Base-by-base conservation (phyloP, 2,113 vertebrate species). In the Gallinago undulata region DNA sequence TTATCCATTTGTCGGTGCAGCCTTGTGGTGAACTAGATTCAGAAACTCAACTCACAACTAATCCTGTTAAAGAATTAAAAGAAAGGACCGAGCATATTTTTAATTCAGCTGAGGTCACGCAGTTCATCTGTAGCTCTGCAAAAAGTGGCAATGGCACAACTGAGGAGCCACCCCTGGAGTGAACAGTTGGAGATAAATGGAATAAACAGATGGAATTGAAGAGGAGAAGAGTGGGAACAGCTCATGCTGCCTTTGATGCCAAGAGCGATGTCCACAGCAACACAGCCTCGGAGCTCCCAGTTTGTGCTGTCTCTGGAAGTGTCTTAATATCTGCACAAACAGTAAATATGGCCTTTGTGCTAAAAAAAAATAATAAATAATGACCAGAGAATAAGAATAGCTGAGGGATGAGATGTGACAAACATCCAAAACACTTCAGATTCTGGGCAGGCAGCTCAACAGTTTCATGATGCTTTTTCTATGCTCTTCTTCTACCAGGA, bases 131-230 rank as follows among this genome's bases (percentile, higher is more conserved):
- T 5, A 87, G 87, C 62, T 50, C 73, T 74, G 80, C 87, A 95
- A 94, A 78, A 92, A 95, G 94, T 74, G 39, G 80, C 89, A 60
- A 62, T 16, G 60, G 84, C 77, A 87, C 84, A 84, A 78, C 73
- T 31, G 73, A 91, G 87, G 56, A 92, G 87, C 76, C 89, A 92
- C 91, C 89, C 91, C 89, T 95, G 94, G 89, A 96, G 94, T 67
- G 84, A 96, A 87, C 93, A 95, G 87, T 94, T 95, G 95, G 95
- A 96, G 73, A 68, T 95, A 93, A 96, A 96, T 92, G 84, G 80
- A 90, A 81, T 91, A 96, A 97, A 97, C 93, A 97, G 96, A 97
- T 96, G 94, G 94, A 94, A 51, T 24, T 87, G 89, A 94, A 95
- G 84, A 90, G 92, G 81, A 91, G 68, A 94, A 92, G 90, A 93